Conservation (phyloP, 2,888 invertebrate genomes). For the Andrena haemorrhoa region DNA sequence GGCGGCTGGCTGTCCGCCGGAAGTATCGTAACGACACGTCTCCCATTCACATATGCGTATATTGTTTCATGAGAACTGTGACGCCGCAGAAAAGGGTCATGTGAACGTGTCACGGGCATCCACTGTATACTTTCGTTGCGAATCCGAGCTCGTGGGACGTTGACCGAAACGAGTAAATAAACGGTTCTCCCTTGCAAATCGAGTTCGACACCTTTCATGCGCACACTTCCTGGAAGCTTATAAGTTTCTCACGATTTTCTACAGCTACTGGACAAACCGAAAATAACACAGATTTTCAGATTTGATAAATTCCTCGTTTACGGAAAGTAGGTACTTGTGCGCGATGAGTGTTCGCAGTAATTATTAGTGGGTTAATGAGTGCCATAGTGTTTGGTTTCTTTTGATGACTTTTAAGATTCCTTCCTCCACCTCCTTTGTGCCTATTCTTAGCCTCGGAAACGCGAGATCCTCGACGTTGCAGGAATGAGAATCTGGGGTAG, state of each 20-base stretch:
- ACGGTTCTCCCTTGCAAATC: conserved; percentile 31
- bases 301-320: not conserved
- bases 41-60: conserved; percentile 80
- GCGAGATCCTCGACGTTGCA: conserved; percentile 12
- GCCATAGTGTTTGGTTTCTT: not conserved
- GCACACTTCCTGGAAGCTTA: not conserved
- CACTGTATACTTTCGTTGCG: conserved; percentile 77
- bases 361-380: not conserved
- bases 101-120: conserved; percentile 83
- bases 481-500: not conserved
- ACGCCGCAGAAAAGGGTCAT: conserved; percentile 84
- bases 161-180: conserved; percentile 74
- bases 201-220: conserved; percentile 39
- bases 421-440: not conserved
- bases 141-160: conserved; percentile 81
- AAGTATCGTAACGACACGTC: conserved; percentile 84
- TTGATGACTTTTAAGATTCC: not conserved
- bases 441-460: not conserved
- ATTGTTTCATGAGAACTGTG: conserved; percentile 84
- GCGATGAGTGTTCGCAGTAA: not conserved
- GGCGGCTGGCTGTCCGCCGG: conserved; percentile 79
- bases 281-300: not conserved
- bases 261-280: not conserved
- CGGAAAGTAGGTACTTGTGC: too few species aligned
- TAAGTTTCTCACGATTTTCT: not conserved